Evolutionary conservation across 2,888 invertebrate species (phyloP).

Genomic region (Leptothorax acervorum): DNA sequence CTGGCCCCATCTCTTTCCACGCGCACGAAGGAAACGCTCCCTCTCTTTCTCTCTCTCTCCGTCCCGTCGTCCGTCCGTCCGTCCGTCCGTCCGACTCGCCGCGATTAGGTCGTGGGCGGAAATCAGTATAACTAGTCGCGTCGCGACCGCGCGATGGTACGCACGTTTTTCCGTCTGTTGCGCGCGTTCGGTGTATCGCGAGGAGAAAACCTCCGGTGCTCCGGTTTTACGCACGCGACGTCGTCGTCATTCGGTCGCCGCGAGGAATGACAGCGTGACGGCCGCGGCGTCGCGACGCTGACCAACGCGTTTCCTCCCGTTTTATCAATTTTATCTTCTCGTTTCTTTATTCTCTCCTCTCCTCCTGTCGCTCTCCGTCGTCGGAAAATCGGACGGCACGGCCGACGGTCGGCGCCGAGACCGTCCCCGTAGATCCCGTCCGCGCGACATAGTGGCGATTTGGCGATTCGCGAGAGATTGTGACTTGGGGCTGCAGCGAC

Average conservation of each 20-base stretch:
- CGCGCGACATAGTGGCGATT: slow-evolving; percentile 5
- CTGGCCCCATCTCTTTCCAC: neutral
- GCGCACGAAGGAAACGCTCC: slow-evolving; percentile 26
- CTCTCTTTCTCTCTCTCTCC: slow-evolving; percentile 10
- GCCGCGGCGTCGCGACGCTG: slow-evolving; percentile 7
- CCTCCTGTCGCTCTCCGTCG: neutral
- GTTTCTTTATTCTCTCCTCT: neutral
- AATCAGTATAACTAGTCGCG: slow-evolving; percentile 82
- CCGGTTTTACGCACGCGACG: neutral
- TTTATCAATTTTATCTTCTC: neutral
- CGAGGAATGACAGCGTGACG: slow-evolving; percentile 10
- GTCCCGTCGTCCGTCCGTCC: neutral
- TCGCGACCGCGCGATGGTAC: slow-evolving; percentile 70
- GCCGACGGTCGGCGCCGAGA: no score
- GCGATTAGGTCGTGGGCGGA: slow-evolving; percentile 80
- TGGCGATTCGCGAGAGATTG: neutral
- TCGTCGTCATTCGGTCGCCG: neutral
- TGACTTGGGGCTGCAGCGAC: slow-evolving; percentile 24
- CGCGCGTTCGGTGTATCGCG: slow-evolving; percentile 17
- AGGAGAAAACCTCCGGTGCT: neutral
- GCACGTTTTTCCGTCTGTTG: slow-evolving; percentile 45
- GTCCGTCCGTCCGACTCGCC: slow-evolving; percentile 52
- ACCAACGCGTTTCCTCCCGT: slow-evolving; percentile 10
- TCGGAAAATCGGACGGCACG: neutral
- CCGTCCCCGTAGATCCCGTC: neutral